phyloP scores from a whole-genome alignment of 1,140 invertebrate species.

The Ctenoplectra terminalis region DNA sequence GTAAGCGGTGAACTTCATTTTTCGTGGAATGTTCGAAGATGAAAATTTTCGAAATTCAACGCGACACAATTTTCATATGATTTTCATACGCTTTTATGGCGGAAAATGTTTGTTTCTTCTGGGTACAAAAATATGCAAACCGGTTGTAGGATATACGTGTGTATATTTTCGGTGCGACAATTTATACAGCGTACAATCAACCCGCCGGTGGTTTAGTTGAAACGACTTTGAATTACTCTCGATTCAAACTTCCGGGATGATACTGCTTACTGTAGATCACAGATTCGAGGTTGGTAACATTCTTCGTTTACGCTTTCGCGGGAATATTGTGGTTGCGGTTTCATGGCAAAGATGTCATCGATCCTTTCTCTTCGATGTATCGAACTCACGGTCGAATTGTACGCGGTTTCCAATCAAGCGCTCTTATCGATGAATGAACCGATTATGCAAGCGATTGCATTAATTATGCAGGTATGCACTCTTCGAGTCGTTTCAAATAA shows the following conservation, averaged over 20 bases:
- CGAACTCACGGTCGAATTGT: slow-evolving; percentile 32
- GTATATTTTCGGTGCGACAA: too few species aligned
- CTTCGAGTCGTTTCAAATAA: neutral
- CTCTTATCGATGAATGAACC: slow-evolving; percentile 31
- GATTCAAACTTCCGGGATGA: slow-evolving; percentile 26
- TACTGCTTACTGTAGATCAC: neutral
- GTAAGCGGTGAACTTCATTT: slow-evolving; percentile 42
- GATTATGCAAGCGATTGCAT: slow-evolving; percentile 1
- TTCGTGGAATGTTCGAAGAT: neutral
- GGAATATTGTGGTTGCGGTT: too few species aligned
- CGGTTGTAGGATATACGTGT: neutral
- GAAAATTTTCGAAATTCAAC: neutral
- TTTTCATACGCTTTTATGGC: neutral
- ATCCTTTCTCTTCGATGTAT: neutral
- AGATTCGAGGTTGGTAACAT: neutral
- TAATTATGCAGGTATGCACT: neutral
- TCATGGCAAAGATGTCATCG: neutral
- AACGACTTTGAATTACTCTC: slow-evolving; percentile 10
- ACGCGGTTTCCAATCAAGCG: neutral
- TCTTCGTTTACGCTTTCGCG: neutral
- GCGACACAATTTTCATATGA: neutral
- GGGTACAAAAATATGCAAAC: too few species aligned
- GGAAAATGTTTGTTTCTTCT: too few species aligned
- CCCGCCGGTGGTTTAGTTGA: neutral
- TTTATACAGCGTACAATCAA: neutral